Evolutionary conservation across 2,113 vertebrate species (phyloP).

Genomic region (Melanostigma gelatinosum): DNA sequence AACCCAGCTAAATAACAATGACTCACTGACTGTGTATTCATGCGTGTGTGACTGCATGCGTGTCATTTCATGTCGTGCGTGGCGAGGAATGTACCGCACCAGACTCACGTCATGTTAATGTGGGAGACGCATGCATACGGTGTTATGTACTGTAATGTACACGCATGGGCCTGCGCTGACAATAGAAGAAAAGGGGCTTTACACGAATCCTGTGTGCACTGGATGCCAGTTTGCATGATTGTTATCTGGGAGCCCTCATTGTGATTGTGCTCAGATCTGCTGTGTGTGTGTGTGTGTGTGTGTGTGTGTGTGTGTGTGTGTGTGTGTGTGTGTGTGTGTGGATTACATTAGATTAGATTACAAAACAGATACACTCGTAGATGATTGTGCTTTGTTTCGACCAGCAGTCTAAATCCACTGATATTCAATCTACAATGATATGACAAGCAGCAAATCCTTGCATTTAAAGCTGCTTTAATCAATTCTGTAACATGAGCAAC

Average conservation of each 20-base stretch:
- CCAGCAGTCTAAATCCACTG: background rate
- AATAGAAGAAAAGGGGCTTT: background rate
- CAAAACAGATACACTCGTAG: background rate
- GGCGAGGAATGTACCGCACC: background rate
- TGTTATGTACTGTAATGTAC: background rate
- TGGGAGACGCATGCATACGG: slow-evolving; percentile 19
- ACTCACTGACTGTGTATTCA: slow-evolving; percentile 35
- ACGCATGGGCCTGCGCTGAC: background rate
- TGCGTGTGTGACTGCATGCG: slow-evolving; percentile 26
- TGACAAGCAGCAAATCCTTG: background rate
- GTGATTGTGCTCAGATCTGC: slow-evolving; percentile 7
- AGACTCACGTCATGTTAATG: slow-evolving; percentile 22
- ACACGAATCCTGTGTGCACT: background rate
- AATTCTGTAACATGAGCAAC: background rate
- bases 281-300: background rate
- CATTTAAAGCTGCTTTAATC: background rate
- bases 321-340: slow-evolving; percentile 1
- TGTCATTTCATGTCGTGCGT: slow-evolving; percentile 27
- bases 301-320: background rate
- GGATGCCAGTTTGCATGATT: slow-evolving; percentile 2
- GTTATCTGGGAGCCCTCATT: slow-evolving; percentile 5
- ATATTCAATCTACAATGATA: slow-evolving; percentile 1
- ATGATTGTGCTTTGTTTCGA: background rate
- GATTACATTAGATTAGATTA: slow-evolving; percentile 34
- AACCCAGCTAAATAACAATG: slow-evolving; percentile 29